A percentile compares a stretch with the other conserved stretches of the same genome.
Conservation (phyloP, 2,888 invertebrate species). For the Ceraclea dissimilis region DNA sequence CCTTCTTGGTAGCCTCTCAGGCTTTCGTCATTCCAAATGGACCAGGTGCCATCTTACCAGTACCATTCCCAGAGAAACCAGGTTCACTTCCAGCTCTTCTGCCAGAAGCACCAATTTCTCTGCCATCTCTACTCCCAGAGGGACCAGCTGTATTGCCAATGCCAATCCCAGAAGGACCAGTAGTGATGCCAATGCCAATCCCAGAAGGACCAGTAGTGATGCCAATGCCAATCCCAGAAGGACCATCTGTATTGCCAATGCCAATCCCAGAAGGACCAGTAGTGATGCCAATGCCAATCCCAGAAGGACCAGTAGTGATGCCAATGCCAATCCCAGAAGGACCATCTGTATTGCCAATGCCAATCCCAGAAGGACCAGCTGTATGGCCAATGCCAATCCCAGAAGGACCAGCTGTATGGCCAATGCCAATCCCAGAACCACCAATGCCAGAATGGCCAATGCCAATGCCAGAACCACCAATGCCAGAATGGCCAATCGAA, state of each 20-base stretch:
- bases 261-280: conserved; percentile 5
- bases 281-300: background rate
- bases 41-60: background rate
- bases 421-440: background rate
- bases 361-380: conserved; percentile 2
- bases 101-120: background rate
- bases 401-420: background rate
- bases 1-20: background rate
- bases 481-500: background rate
- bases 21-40: background rate
- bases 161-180: conserved; percentile 4
- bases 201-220: background rate
- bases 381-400: background rate
- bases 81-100: too few relatives aligned
- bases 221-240: conserved; percentile 1
- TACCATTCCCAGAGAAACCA: background rate
- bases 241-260: background rate
- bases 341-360: background rate
- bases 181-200: conserved; percentile 1
- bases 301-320: background rate
- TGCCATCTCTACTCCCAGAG: conserved; percentile 1
- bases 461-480: background rate
- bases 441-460: background rate
- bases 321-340: conserved; percentile 8
- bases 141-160: background rate